phyloP scores from a whole-genome alignment of 2,113 vertebrate genomes.

The Phasianus colchicus region DNA sequence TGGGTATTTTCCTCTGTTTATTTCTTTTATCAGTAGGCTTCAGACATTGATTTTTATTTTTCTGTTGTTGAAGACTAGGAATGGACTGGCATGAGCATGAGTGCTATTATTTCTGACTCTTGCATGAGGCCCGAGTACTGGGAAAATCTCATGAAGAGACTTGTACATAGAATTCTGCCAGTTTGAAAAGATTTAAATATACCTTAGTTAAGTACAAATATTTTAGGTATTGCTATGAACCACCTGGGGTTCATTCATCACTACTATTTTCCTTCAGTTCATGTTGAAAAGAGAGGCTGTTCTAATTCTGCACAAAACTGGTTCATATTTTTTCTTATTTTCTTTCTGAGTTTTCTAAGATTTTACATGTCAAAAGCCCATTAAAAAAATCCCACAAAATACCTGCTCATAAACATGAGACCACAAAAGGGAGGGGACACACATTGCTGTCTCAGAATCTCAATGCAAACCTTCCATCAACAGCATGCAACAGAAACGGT shows the following conservation, averaged over 20 bases:
- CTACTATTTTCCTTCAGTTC: neutral
- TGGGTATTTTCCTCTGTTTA: neutral
- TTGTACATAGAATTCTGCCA: neutral
- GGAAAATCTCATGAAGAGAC: neutral
- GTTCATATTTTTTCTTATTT: neutral
- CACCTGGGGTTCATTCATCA: neutral
- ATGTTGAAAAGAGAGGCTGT: neutral
- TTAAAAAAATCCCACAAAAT: slow-evolving; percentile 7
- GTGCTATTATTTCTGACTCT: neutral
- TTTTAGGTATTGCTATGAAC: neutral
- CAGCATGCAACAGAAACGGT: slow-evolving; percentile 22
- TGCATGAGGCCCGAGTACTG: neutral
- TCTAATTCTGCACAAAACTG: neutral
- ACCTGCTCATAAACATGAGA: slow-evolving; percentile 3
- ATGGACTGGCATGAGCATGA: neutral
- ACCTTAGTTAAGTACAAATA: neutral
- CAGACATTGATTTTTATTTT: neutral
- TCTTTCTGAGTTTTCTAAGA: neutral
- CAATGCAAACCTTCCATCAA: slow-evolving; percentile 23
- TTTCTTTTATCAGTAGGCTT: neutral
- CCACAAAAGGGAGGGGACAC: neutral
- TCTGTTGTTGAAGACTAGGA: neutral
- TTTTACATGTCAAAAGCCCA: slow-evolving; percentile 7
- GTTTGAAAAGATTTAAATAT: neutral
- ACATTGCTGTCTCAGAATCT: neutral